Percentiles rank a stretch among this genome's conserved stretches.
phyloP scores from a whole-genome alignment of 1,140 invertebrate species.

The Monochamus saltuarius region DNA sequence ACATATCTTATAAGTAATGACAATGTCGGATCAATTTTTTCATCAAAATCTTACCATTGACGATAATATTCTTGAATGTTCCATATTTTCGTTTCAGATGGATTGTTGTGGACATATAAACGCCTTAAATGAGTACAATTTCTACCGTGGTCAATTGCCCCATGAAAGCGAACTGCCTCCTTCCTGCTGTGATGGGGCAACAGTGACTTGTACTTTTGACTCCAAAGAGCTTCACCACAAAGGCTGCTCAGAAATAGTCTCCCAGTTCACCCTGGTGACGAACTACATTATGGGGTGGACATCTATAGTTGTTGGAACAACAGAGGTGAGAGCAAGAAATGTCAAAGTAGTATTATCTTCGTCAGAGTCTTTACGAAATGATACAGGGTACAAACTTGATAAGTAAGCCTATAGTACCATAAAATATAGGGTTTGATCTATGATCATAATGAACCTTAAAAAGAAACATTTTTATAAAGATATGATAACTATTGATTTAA shows the following conservation, averaged over 20 bases:
- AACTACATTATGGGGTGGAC: conserved; percentile 21
- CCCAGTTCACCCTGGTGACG: conserved; percentile 46
- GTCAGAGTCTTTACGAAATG: too few species aligned
- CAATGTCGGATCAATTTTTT: too few species aligned
- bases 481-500: too few species aligned
- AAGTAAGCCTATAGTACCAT: too few species aligned
- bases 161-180: conserved; percentile 58
- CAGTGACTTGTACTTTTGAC: conserved; percentile 54
- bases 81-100: conserved; percentile 54
- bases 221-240: conserved; percentile 47
- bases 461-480: too few species aligned
- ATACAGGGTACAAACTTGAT: too few species aligned
- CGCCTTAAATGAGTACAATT: conserved; percentile 36
- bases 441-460: too few species aligned
- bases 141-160: conserved; percentile 60
- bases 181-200: conserved; percentile 62
- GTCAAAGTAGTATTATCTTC: too few species aligned
- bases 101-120: conserved; percentile 72
- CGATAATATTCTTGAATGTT: too few species aligned
- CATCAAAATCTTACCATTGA: too few species aligned
- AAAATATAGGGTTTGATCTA: too few species aligned
- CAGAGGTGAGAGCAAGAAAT: conserved; percentile 14
- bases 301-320: conserved; percentile 7
- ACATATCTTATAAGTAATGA: too few species aligned
- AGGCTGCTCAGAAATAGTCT: conserved; percentile 66